A percentile compares a stretch with the other conserved stretches of the same genome.
phyloP scores from a whole-genome alignment of 2,888 invertebrate genomes.

The Abrostola tripartita region DNA sequence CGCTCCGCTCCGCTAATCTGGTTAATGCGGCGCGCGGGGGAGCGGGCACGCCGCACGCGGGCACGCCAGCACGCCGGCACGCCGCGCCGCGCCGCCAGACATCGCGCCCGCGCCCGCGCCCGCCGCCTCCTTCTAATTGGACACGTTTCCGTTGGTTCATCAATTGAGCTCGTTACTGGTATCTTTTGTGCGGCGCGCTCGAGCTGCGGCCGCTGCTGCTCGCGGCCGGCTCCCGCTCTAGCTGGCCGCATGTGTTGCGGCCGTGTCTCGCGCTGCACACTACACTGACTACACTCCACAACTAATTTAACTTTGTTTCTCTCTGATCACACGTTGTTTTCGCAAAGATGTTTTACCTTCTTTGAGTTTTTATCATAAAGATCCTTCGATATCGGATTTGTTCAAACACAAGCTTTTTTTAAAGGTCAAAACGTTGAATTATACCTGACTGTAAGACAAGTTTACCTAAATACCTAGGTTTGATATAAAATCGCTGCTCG shows the following conservation, averaged over 20 bases:
- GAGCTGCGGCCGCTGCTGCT: slow-evolving; percentile 57
- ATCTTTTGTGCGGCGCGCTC: slow-evolving; percentile 77
- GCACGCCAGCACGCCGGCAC: slow-evolving; percentile 68
- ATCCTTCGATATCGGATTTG: neutral
- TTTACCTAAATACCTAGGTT: neutral
- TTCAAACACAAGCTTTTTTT: too few species aligned
- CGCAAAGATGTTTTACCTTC: slow-evolving; percentile 13
- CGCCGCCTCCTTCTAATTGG: slow-evolving; percentile 87
- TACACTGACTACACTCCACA: slow-evolving; percentile 39
- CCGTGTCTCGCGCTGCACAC: slow-evolving; percentile 19
- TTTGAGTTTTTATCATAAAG: neutral
- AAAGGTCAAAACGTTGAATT: too few species aligned
- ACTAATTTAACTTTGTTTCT: slow-evolving; percentile 53
- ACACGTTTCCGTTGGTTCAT: slow-evolving; percentile 87
- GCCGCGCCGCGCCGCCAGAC: slow-evolving; percentile 64
- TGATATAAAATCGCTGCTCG: slow-evolving; percentile 11
- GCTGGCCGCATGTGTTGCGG: slow-evolving; percentile 34
- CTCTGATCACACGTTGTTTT: slow-evolving; percentile 22
- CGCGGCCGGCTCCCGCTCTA: slow-evolving; percentile 43
- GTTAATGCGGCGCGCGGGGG: slow-evolving; percentile 74
- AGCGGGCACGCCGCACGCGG: slow-evolving; percentile 75
- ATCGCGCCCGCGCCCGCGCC: slow-evolving; percentile 72
- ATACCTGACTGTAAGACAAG: too few species aligned
- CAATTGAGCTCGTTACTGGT: slow-evolving; percentile 87
- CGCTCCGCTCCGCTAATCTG: slow-evolving; percentile 81